phyloP scores from a whole-genome alignment of 53 echinoderm and acorn worm genomes.

The Echinometra lucunter region DNA sequence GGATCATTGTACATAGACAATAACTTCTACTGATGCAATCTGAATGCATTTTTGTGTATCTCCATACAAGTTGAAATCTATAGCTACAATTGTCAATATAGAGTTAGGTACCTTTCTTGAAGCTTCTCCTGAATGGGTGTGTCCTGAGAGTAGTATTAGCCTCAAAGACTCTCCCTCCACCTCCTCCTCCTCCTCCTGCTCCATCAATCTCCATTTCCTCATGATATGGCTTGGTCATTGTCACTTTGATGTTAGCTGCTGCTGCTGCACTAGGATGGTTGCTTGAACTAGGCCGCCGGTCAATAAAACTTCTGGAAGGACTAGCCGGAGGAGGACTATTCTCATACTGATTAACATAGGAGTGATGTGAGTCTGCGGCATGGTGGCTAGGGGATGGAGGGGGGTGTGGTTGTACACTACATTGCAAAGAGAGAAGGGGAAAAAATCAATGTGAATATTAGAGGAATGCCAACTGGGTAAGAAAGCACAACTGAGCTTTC shows the following conservation, averaged over 20 bases:
- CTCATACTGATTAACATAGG: slow-evolving; percentile 42
- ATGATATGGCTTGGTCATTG: slow-evolving; percentile 60
- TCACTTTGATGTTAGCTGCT: slow-evolving; percentile 60
- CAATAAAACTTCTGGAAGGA: slow-evolving; percentile 53
- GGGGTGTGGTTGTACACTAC: slow-evolving; percentile 74
- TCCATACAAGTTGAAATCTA: too few species aligned
- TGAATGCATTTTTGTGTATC: too few species aligned
- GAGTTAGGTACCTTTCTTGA: slow-evolving; percentile 81
- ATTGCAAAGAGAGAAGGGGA: not conserved
- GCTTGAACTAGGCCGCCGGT: slow-evolving; percentile 63
- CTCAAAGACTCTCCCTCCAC: slow-evolving; percentile 72
- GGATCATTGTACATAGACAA: too few species aligned
- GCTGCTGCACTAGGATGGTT: slow-evolving; percentile 21
- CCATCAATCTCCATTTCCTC: slow-evolving; percentile 50
- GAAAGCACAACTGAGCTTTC: not conserved
- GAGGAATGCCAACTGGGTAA: not conserved
- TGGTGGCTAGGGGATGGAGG: slow-evolving; percentile 69
- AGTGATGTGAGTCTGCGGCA: slow-evolving; percentile 9
- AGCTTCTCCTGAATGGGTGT: slow-evolving; percentile 88
- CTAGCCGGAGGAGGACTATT: slow-evolving; percentile 78
- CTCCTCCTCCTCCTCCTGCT: too few species aligned
- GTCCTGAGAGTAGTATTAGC: slow-evolving; percentile 74
- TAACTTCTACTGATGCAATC: too few species aligned
- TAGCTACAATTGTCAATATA: too few species aligned
- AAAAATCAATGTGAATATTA: not conserved